Evolutionary conservation across 2,888 invertebrate genomes (phyloP).

Genomic region (Aspidiotus rigidus): DNA sequence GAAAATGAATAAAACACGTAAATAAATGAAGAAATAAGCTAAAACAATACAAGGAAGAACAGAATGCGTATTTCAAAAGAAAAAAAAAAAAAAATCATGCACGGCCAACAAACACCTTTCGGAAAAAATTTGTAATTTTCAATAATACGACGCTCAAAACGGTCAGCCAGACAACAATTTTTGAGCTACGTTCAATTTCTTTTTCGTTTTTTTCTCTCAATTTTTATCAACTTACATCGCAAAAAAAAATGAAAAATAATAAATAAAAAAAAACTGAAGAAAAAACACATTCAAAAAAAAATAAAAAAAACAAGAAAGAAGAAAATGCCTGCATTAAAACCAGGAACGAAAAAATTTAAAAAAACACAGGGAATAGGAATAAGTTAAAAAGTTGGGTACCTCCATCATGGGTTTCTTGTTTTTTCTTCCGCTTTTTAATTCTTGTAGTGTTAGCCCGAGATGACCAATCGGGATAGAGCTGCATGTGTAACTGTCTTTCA

Average conservation of each 20-base stretch:
- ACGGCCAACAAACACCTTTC: conserved; percentile 32
- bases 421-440: conserved; percentile 99
- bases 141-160: conserved; percentile 23
- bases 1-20: conserved; percentile 8
- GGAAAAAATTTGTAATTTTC: background rate
- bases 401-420: conserved; percentile 94
- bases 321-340: conserved; percentile 38
- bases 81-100: conserved; percentile 23
- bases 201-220: background rate
- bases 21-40: conserved; percentile 20
- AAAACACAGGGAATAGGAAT: conserved; percentile 29
- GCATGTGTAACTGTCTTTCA: conserved; percentile 97
- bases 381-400: conserved; percentile 47
- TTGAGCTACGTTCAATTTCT: conserved; percentile 22
- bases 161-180: background rate
- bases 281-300: conserved; percentile 43
- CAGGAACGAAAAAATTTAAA: conserved; percentile 33
- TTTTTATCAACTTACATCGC: conserved; percentile 1
- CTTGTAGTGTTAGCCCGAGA: conserved; percentile 99
- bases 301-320: conserved; percentile 46
- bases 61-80: conserved; percentile 18
- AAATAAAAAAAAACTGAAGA: conserved; percentile 42
- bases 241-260: conserved; percentile 40
- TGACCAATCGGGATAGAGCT: conserved; percentile 99
- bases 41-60: conserved; percentile 27